These are phyloP conservation scores for Salminus brasiliensis DNA, from an alignment of 2,113 vertebrate species.

Conservation along the genomic window DNA sequence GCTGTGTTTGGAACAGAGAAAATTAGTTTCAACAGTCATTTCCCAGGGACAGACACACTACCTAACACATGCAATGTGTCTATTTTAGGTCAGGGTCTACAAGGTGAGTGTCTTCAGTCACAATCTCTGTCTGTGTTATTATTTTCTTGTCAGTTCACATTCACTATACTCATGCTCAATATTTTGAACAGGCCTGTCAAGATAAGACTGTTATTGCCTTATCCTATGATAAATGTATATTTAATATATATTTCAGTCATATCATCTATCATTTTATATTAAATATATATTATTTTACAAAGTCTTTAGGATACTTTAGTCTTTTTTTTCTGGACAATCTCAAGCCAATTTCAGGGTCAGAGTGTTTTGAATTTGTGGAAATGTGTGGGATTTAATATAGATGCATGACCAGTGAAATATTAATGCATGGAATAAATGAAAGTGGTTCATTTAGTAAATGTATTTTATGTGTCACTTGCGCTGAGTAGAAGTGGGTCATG, in stretches of 20 bases:
- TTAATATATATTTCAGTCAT: no score
- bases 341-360: no score
- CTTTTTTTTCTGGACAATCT: no score
- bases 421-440: not conserved
- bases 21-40: slow-evolving; percentile 84
- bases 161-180: no score
- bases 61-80: slow-evolving; percentile 96
- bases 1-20: slow-evolving; percentile 80
- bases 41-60: slow-evolving; percentile 78
- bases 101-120: slow-evolving; percentile 76
- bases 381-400: not conserved
- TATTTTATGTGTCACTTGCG: not conserved
- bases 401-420: not conserved
- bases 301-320: no score
- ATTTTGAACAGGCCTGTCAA: no score
- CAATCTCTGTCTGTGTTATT: not conserved
- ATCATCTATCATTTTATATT: no score
- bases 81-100: slow-evolving; percentile 82
- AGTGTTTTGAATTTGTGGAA: no score
- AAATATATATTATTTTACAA: no score
- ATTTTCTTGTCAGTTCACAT: not conserved
- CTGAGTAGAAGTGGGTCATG: slow-evolving; percentile 45
- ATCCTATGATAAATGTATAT: no score
- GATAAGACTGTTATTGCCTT: no score
- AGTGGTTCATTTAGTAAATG: not conserved